Evolutionary conservation across 1,140 invertebrate species (phyloP), one percentile per base, ranked within the genome.

Genomic region (Pygmarrhopalites habei): DNA sequence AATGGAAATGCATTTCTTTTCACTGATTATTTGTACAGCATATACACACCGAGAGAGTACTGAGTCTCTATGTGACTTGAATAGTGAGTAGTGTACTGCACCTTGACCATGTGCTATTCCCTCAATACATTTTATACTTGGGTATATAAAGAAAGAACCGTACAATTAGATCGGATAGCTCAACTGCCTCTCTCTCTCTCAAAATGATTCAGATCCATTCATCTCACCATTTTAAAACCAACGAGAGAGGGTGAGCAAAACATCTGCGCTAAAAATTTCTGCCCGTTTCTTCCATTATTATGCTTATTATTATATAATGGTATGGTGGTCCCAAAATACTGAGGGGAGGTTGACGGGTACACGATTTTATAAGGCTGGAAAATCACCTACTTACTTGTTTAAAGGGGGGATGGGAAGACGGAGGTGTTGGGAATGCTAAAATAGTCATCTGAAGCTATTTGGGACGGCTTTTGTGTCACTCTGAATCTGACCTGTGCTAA

Each of bases 171-270:
- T n/a, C 44, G 44, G 21, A 46, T 46, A 21, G 15, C 44, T 21
- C 21, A 7, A 5, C 5, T 19, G 7, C 44, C 44, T 10, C n/a
- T n/a, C 44, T 46, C 44, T 46, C 44, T 10, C 44, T 46, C 44
- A 46, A 46, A 46, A 46, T 46, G 44, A 46, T 46, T 46, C 44
- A 46, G 5, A 46, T 14, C 44, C 21, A 46, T 46, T 46, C 44
- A 46, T 46, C n/a, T 46, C 21, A 46, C 4, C 10, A 14, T 21
- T 17, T 46, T 46, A n/a, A n/a, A 46, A 10, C 21, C 44, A 5
- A 10, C 5, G 5, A 35, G 32, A 35, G 15, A 35, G 32, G 15
- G 15, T 7, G 32, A 35, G 15, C 5, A 35, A 35, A 35, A 35
- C 32, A 35, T 35, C 32, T 35, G 32, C 32, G 32, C 32, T 35